A percentile compares a stretch with the other conserved stretches of the same genome.
Conservation (phyloP, 2,888 invertebrate genomes). For the Bhutanitis thaidina region DNA sequence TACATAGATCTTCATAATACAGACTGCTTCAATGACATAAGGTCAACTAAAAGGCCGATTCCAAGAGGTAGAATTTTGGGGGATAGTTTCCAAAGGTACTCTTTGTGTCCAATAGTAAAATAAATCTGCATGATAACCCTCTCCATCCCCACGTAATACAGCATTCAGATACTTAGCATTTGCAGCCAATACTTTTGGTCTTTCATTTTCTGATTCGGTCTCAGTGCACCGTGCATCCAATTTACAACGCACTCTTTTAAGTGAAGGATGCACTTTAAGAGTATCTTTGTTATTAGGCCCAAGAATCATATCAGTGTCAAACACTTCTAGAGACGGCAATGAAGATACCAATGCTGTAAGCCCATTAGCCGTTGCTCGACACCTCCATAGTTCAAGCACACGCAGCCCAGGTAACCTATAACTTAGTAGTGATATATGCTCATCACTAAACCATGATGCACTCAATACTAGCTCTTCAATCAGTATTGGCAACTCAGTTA, state of each 20-base stretch:
- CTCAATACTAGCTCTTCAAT: conserved; percentile 32
- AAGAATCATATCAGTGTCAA: conserved; percentile 26
- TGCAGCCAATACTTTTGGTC: conserved; percentile 16
- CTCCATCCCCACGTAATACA: conserved; percentile 31
- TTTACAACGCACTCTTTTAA: conserved; percentile 20
- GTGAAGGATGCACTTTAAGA: conserved; percentile 4
- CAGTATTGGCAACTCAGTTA: conserved; percentile 22
- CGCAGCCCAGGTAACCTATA: conserved; percentile 23
- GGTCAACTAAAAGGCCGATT: background rate
- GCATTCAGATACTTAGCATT: conserved; percentile 25
- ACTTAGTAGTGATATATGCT: conserved; percentile 25
- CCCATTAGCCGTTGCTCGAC: conserved; percentile 19
- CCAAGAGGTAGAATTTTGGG: background rate
- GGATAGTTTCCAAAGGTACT: conserved; percentile 1
- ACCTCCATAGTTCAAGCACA: conserved; percentile 32
- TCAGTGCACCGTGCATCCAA: background rate
- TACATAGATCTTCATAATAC: background rate
- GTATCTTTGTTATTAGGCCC: background rate
- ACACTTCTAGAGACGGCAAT: conserved; percentile 20
- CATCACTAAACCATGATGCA: conserved; percentile 27
- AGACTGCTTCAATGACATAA: background rate
- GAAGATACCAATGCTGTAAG: conserved; percentile 21
- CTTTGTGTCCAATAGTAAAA: conserved; percentile 33
- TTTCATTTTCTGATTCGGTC: background rate
- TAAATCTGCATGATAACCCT: conserved; percentile 34